Evolutionary conservation across 2,888 invertebrate genomes (phyloP), one percentile per base, ranked within the genome.

Genomic region (Allophyes oxyacanthae): DNA sequence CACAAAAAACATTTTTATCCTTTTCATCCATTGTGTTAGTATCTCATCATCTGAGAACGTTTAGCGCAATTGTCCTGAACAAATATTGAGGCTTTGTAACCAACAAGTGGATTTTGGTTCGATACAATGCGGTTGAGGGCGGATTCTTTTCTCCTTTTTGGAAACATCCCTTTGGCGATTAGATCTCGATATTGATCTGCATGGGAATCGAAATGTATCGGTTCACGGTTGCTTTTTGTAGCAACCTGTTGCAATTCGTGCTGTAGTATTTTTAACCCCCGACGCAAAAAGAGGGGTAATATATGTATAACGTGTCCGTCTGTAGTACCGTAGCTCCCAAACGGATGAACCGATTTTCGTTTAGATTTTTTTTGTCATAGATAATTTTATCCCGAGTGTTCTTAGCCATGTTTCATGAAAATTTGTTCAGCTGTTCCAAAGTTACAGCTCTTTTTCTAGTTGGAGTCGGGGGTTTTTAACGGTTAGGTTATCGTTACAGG

Each of bases 21-120:
- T 36, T 44, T 53, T 40, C 33, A 25, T 6, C 38, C 36, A 59
- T 64, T 64, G 59, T 65, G 15, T 36, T 33, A 11, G 14, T 64
- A 66, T 75, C 73, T 69, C n/a, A 25, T 49, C 30, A 74, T 74
- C 75, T 45, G 13, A 37, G 30, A 51, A 25, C 56, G 10, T 64
- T 73, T 59, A 51, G 48, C 45, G 36, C 65, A 38, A 68, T 65
- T 53, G 65, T 63, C 40, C 55, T 36, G 52, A 58, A 62, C 51
- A 30, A 56, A 59, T 53, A 46, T 46, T 58, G 38, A 34, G 28
- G 40, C 58, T 60, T 65, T 72, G 61, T 60, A 72, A 53, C 57
- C 49, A 52, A 64, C 74, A 75, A 75, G 74, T 75, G 72, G 58
- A 52, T 69, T 44, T 54, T 8, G 48, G 46, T 60, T 43, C 0